Base-by-base conservation (phyloP, 2,888 invertebrate genomes). In the Bugulina stolonifera region DNA sequence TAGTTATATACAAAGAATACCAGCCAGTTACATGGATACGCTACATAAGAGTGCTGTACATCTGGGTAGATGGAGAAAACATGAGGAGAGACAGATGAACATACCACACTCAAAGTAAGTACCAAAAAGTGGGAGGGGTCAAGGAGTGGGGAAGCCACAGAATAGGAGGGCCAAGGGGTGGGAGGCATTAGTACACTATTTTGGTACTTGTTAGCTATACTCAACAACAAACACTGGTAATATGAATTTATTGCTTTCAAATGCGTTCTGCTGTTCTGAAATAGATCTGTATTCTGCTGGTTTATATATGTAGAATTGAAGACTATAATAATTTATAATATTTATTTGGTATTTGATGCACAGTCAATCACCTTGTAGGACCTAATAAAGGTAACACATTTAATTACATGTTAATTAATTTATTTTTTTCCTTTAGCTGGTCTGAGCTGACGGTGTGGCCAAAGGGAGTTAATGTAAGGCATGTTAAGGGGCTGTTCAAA, bases 31-130 rank as follows among this genome's bases (percentile, higher is more conserved):
- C 82, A 91, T 93, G 80, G 96, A 98, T 86, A 90, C 92, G 52
- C 87, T 96, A 74, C 97, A 98, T 84, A 88, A 93, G 23, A 91
- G 94, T 73, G 91, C 95, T 0, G 85, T 92, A 69, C 97, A 98
- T 85, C 88, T 97, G 69, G 96, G 96, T 1, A 87, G 88, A 73
- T 94, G 93, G 90, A 87, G 88, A 43, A 86, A 87, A 79, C 84
- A 89, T 35, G 89, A 89, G 76, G 86, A 87, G 35, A 84, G 88
- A 32, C 87, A 87, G 73, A 87, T 86, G 72, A 88, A 89, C 77
- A 85, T 88, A 1, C 88, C 88, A 0, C 87, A 84, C 76, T 81
- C 81, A 76, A 81, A 82, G 82, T 85, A 79, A 80, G 83, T 77
- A 27, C 89, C n/a, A n/a, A n/a, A n/a, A n/a, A n/a, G n/a, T n/a